Base-by-base conservation (phyloP, 2,797 vertebrate species). In the Stomatorhinus walkeri region DNA sequence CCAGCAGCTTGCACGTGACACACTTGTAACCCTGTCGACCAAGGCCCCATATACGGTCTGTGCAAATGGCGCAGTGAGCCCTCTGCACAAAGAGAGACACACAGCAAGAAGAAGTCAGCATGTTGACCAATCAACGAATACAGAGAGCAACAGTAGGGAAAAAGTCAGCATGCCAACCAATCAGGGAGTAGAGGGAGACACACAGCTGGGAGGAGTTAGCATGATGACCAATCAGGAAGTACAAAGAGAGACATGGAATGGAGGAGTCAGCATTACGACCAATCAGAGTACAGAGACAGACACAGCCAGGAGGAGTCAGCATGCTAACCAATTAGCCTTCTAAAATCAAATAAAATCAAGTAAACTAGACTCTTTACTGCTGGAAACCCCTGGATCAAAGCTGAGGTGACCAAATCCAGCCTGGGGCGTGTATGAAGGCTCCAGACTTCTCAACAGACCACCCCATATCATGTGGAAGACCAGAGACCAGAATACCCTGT, bases 21-120 rank as follows among this genome's bases (percentile, higher is more conserved):
- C 98, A 99, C 92, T 99, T 99, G 92, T 99, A 99, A 8, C 98
- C 98, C 92, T 99, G 98, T 90, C 98, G 96, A 16, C 98, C 98
- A 88, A 99, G 95, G 88, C 98, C 98, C 98, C 98, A 83, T 52
- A 79, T 24, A 48, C n/a, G 46, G 87, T 48, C 32, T 4, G 72
- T 6, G 51, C 68, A 54, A 16, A 54, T 52, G 84, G 51, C 95
- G 93, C 96, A 97, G 79, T 96, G 95, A 88, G 96, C 96, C 91
- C 98, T 96, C 98, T 99, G 93, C 88, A 56, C 59, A 87, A 22
- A 72, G 19, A 36, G 24, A 85, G 40, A 86, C 24, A 85, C 6
- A 85, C 6, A 56, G 48, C 1, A 49, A 51, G 24, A 79, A 8
- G 72, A 7, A 9, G 76, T n/a, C 14, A 83, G 2, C 12, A 12